Evolutionary conservation across 2,113 vertebrate genomes (phyloP).

Genomic region (Caranx melampygus): DNA sequence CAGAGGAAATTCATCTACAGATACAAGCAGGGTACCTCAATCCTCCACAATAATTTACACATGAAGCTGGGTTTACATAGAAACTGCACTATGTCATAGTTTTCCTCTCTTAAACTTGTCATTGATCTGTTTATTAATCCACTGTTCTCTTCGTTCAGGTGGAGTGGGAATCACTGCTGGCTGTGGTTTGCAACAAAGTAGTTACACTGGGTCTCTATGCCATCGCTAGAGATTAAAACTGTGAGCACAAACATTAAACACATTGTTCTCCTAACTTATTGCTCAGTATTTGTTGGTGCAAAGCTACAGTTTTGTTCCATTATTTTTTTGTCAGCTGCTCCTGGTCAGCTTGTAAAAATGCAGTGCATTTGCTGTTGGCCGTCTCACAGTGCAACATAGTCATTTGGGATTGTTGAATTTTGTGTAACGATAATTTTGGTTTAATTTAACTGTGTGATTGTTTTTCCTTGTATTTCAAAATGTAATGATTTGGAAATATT

Average conservation of each 20-base stretch:
- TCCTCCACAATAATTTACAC: not conserved
- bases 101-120: not conserved
- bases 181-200: slow-evolving; percentile 98
- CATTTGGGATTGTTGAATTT: slow-evolving; percentile 17
- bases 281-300: not conserved
- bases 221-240: slow-evolving; percentile 82
- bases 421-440: slow-evolving; percentile 20
- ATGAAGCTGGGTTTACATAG: too few species aligned
- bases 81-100: not conserved
- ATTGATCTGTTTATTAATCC: not conserved
- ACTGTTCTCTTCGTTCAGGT: slow-evolving; percentile 82
- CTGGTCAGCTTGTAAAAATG: slow-evolving; percentile 8
- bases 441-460: slow-evolving; percentile 23
- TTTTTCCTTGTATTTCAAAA: slow-evolving; percentile 26
- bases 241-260: not conserved
- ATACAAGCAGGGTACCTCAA: not conserved
- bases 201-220: slow-evolving; percentile 91
- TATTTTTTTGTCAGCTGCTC: slow-evolving; percentile 11
- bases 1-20: not conserved
- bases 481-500: slow-evolving; percentile 7
- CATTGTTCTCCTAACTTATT: not conserved
- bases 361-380: slow-evolving; percentile 20
- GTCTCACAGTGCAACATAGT: not conserved
- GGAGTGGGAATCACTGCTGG: slow-evolving; percentile 99
- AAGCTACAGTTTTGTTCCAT: slow-evolving; percentile 1